phyloP scores from a whole-genome alignment of 2,797 vertebrate species.

The Thamnophis elegans region DNA sequence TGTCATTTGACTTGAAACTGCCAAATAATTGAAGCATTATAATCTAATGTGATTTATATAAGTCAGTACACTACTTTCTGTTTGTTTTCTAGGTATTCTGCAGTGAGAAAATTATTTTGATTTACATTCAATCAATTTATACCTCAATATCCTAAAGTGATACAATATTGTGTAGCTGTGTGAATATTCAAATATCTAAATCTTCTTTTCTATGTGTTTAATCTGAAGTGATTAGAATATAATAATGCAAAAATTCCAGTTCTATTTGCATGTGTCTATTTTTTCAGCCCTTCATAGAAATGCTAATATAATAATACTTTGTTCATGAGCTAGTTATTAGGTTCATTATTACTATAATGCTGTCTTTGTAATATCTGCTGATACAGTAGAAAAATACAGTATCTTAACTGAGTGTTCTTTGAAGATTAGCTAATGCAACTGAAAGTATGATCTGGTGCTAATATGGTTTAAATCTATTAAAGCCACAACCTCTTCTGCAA shows the following conservation, averaged over 20 bases:
- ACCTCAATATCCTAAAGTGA: neutral
- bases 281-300: conserved; percentile 53
- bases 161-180: neutral
- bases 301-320: conserved; percentile 62
- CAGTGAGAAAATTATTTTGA: neutral
- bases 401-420: conserved; percentile 63
- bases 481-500: conserved; percentile 56
- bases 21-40: neutral
- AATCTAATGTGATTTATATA: neutral
- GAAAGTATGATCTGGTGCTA: conserved; percentile 62
- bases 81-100: neutral
- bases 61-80: neutral
- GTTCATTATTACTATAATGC: conserved; percentile 61
- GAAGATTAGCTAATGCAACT: conserved; percentile 62
- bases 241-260: neutral
- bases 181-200: neutral
- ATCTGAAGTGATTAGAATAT: conserved; percentile 31
- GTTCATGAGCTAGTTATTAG: conserved; percentile 63
- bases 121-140: neutral
- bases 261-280: conserved; percentile 49
- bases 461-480: conserved; percentile 70
- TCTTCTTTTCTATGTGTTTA: neutral
- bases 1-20: neutral
- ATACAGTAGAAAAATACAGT: conserved; percentile 62
- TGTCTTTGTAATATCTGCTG: conserved; percentile 61